These are phyloP conservation scores for Cassiopea andromeda DNA, from an alignment of 30 jellyfish, hydroid and myxozoan genomes.

Conservation along the genomic window DNA sequence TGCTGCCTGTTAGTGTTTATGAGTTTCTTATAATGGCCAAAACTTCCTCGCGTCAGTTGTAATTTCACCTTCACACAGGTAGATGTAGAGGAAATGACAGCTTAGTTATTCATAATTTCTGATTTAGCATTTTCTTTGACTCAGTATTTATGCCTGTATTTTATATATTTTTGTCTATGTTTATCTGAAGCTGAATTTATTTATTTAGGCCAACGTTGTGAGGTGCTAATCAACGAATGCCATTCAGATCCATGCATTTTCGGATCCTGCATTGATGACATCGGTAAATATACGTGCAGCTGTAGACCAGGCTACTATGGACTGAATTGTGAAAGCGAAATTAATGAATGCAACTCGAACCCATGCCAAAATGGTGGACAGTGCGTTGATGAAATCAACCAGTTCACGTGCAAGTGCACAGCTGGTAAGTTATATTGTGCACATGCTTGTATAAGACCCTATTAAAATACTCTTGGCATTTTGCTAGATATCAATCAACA, in stretches of 20 bases:
- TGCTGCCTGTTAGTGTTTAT: too few species aligned
- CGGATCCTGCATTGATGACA: constrained; percentile 71
- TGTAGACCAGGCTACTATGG: constrained; percentile 89
- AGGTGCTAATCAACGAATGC: constrained; percentile 68
- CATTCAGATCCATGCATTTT: constrained; percentile 70
- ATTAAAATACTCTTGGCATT: too few species aligned
- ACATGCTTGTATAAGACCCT: too few species aligned
- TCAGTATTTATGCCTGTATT: neutral
- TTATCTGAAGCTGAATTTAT: neutral
- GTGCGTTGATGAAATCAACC: constrained; percentile 74
- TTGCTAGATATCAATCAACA: too few species aligned
- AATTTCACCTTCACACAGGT: too few species aligned
- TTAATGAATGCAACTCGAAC: constrained; percentile 67
- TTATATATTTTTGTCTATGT: neutral
- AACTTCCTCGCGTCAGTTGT: too few species aligned
- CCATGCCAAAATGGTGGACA: constrained; percentile 75
- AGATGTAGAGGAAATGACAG: neutral
- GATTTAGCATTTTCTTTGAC: neutral
- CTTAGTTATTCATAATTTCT: neutral
- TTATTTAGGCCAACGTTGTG: constrained; percentile 59
- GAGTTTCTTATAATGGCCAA: too few species aligned
- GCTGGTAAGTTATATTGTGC: constrained; percentile 35
- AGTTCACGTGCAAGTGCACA: constrained; percentile 67
- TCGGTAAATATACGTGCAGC: constrained; percentile 72
- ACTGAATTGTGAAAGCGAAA: constrained; percentile 50